Evolutionary conservation across 2,888 invertebrate genomes (phyloP).

Genomic region (Tetranychus piercei): DNA sequence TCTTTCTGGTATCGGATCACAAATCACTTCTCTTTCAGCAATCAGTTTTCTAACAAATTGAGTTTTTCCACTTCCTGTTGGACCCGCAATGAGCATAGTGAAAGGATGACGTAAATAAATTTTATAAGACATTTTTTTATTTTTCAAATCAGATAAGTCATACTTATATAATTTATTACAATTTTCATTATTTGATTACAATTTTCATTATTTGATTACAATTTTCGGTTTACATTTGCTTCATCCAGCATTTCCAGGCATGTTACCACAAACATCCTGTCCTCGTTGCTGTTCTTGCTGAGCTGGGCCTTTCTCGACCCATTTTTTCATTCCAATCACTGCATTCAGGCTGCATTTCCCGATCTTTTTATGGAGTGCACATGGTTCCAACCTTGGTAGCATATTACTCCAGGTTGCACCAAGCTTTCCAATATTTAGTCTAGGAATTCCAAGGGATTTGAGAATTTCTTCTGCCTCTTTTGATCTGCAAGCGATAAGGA

Average conservation of each 20-base stretch:
- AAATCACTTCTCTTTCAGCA: not conserved
- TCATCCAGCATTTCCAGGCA: too few species aligned
- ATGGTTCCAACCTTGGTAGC: not conserved
- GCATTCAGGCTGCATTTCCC: not conserved
- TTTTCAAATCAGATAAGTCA: not conserved
- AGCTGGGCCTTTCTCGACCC: not conserved
- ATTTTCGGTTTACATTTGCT: too few species aligned
- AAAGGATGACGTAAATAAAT: conserved; percentile 12
- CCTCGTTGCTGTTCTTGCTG: too few species aligned
- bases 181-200: too few species aligned
- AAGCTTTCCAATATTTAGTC: not conserved
- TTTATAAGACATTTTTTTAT: not conserved
- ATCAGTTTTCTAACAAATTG: not conserved
- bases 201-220: too few species aligned
- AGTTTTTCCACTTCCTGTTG: conserved; percentile 14
- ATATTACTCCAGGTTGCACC: not conserved
- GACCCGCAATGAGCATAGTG: conserved; percentile 11
- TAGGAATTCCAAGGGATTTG: not conserved
- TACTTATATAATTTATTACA: too few species aligned
- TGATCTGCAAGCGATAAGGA: not conserved
- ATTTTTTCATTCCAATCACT: not conserved
- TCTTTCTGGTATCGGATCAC: not conserved
- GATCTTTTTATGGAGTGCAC: not conserved
- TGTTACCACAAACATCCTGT: too few species aligned
- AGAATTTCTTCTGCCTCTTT: not conserved